Evolutionary conservation across 2,113 vertebrate genomes (phyloP).

Genomic region (Etia nguti): DNA sequence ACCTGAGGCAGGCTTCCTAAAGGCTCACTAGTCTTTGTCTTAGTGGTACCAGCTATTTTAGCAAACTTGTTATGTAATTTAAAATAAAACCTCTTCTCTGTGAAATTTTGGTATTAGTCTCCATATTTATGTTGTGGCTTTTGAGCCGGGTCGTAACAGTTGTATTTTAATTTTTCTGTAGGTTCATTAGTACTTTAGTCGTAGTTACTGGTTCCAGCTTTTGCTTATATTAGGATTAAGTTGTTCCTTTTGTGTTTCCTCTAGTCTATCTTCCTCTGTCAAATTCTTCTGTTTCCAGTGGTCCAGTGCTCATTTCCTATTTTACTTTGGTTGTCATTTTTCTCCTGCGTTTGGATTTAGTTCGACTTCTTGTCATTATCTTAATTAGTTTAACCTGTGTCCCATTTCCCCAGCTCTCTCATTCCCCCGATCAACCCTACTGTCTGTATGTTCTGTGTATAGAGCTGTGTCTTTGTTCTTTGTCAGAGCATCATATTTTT

Average conservation of each 20-base stretch:
- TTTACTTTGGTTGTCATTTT: not conserved
- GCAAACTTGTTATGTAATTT: not conserved
- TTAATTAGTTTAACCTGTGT: not conserved
- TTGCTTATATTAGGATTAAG: not conserved
- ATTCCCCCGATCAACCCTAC: accelerated
- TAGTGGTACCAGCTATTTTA: not conserved
- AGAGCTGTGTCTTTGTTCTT: not conserved
- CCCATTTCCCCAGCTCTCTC: not conserved
- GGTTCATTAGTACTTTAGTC: not conserved
- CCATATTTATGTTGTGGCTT: not conserved
- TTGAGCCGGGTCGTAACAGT: accelerated
- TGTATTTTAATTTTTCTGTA: not conserved
- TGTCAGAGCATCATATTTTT: not conserved
- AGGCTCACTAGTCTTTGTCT: not conserved
- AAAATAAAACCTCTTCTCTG: accelerated
- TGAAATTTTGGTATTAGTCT: not conserved
- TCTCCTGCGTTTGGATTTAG: not conserved
- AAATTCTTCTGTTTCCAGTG: not conserved
- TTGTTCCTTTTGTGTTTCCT: not conserved
- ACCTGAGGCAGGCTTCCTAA: not conserved
- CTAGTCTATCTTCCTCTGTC: not conserved
- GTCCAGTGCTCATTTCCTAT: not conserved
- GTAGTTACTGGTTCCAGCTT: not conserved
- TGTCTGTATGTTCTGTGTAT: not conserved
- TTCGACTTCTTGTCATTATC: not conserved